These are phyloP conservation scores for Eristalinus sepulchralis DNA, from an alignment of 2,888 invertebrate genomes.

Conservation along the genomic window DNA sequence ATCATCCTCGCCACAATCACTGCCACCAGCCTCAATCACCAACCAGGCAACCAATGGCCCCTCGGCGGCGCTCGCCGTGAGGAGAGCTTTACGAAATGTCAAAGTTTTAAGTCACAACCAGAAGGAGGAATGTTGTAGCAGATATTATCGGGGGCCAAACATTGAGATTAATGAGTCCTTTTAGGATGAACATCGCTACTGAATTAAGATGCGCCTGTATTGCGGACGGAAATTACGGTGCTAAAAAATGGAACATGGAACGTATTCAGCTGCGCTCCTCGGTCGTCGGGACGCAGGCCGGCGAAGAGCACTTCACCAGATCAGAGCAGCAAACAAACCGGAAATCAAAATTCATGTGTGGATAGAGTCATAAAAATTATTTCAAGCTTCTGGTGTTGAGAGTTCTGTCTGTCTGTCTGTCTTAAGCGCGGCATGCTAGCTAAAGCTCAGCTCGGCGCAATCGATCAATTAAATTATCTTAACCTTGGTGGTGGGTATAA, in stretches of 20 bases:
- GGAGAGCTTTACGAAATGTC: slow-evolving; percentile 46
- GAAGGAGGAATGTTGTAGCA: slow-evolving; percentile 46
- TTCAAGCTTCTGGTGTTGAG: slow-evolving; percentile 64
- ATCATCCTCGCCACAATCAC: neutral
- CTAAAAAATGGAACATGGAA: slow-evolving; percentile 47
- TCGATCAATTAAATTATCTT: slow-evolving; percentile 55
- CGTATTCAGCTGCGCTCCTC: neutral
- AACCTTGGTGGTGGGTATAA: slow-evolving; percentile 38
- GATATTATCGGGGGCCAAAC: slow-evolving; percentile 40
- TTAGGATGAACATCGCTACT: slow-evolving; percentile 63
- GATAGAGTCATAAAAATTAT: slow-evolving; percentile 44
- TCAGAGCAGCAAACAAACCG: slow-evolving; percentile 25
- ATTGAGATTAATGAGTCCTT: slow-evolving; percentile 64
- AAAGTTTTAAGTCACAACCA: slow-evolving; percentile 48
- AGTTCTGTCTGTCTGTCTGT: slow-evolving; percentile 24
- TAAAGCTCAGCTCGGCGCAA: slow-evolving; percentile 5
- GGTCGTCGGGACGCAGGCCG: neutral
- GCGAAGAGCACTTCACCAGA: neutral
- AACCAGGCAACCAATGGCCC: neutral
- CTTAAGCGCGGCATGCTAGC: neutral
- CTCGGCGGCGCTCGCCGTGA: neutral
- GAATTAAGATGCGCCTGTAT: slow-evolving; percentile 33
- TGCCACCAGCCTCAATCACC: neutral
- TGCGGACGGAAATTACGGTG: neutral
- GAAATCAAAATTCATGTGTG: slow-evolving; percentile 46